These are phyloP conservation scores for Halocaridina rubra DNA, from an alignment of 2,888 invertebrate species.

Conservation along the genomic window DNA sequence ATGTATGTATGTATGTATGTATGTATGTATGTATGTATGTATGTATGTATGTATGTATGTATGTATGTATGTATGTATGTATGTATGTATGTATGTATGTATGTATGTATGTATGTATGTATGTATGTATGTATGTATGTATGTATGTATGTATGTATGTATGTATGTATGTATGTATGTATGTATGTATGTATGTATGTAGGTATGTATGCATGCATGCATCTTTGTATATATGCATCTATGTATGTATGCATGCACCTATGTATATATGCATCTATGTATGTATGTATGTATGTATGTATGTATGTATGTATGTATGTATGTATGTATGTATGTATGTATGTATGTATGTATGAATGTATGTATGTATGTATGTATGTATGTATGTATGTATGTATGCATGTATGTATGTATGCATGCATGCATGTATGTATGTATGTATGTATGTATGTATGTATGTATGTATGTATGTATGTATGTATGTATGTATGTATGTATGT, in stretches of 20 bases:
- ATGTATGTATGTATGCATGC: background rate
- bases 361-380: background rate
- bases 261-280: background rate
- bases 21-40: background rate
- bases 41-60: constrained; percentile 8
- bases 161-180: background rate
- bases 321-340: background rate
- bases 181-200: background rate
- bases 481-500: background rate
- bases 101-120: background rate
- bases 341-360: background rate
- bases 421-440: background rate
- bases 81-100: background rate
- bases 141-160: constrained; percentile 8
- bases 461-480: background rate
- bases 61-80: background rate
- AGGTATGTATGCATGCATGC: background rate
- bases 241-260: background rate
- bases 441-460: background rate
- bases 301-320: background rate
- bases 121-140: background rate
- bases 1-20: background rate
- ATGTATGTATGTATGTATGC: background rate
- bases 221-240: background rate
- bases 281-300: background rate